Evolutionary conservation across 2,888 invertebrate genomes (phyloP).

Genomic region (Tenthredo scrophulariae): DNA sequence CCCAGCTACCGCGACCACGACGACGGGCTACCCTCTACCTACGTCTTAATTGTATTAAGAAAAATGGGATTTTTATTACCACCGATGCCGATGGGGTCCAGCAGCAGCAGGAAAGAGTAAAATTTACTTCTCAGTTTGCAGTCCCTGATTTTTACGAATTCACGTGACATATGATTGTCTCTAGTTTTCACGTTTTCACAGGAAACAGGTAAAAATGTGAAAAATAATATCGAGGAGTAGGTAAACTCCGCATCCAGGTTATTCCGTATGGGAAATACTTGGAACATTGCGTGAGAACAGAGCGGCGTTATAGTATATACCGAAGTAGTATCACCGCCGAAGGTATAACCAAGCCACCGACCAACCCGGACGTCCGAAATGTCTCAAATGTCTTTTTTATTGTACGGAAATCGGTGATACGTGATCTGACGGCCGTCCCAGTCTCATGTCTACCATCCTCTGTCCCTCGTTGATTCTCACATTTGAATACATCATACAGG

Average conservation of each 20-base stretch:
- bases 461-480: not conserved
- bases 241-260: not conserved
- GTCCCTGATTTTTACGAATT: too few species aligned
- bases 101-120: not conserved
- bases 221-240: slow-evolving; percentile 12
- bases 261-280: slow-evolving; percentile 42
- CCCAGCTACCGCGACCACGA: slow-evolving; percentile 57
- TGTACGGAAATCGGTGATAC: slow-evolving; percentile 53
- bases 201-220: slow-evolving; percentile 19
- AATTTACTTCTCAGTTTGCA: too few species aligned
- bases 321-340: slow-evolving; percentile 22
- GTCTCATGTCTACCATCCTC: slow-evolving; percentile 17
- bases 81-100: not conserved
- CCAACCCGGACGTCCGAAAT: slow-evolving; percentile 51
- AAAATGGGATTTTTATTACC: slow-evolving; percentile 68
- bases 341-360: not conserved
- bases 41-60: slow-evolving; percentile 72
- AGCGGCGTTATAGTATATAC: not conserved
- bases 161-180: too few species aligned
- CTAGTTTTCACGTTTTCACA: not conserved
- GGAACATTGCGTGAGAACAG: slow-evolving; percentile 45
- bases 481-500: not conserved
- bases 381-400: slow-evolving; percentile 53
- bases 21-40: slow-evolving; percentile 69
- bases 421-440: slow-evolving; percentile 45